Base-by-base conservation (phyloP, 2,113 vertebrate species). In the Sander vitreus region DNA sequence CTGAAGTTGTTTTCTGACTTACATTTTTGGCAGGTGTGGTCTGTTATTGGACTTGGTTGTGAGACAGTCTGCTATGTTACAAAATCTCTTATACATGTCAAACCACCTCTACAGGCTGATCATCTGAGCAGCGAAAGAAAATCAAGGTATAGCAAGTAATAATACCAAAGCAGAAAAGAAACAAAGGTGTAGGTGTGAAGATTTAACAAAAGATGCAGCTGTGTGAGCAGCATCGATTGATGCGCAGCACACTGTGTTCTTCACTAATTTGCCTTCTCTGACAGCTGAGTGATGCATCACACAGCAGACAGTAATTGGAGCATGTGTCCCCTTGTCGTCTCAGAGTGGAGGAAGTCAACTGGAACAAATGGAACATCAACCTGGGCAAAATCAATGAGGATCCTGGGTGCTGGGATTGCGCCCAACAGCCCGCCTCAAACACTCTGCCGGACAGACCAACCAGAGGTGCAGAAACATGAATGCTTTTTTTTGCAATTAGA, bases 341-440 rank as follows among this genome's bases (percentile, higher is more conserved):
- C 90, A 99, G 98, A 92, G 97, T 99, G 81, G 97, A 99, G 47
- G 97, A 99, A 89, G 96, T 98, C 84, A 99, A 99, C 94, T 99
- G 98, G 98, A 97, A 96, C 92, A 97, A 96, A 0, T 99, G 98
- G 98, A 99, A 98, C 92, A 96, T 92, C 55, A 96, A 97, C n/a
- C 90, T 99, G 90, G 92, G 96, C 63, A 98, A 97, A 93, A 97
- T 99, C 93, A 96, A 97, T 0, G 98, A 99, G 93, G 98, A 99
- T 60, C 98, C 98, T 0, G 97, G 98, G 2, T 94, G 81, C 86
- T 93, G 82, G 0, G 95, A 96, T 15, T 1, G 2, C 4, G 14
- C 0, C 39, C 33, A 23, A 30, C 60, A 19, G 27, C 1, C 30
- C 1, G 11, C 14, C 13, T 27, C 70, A 10, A 57, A 67, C 25